A percentile compares a stretch with the other conserved stretches of the same genome.
Conservation (phyloP, 1,140 invertebrate genomes). For the Metaphire vulgaris region DNA sequence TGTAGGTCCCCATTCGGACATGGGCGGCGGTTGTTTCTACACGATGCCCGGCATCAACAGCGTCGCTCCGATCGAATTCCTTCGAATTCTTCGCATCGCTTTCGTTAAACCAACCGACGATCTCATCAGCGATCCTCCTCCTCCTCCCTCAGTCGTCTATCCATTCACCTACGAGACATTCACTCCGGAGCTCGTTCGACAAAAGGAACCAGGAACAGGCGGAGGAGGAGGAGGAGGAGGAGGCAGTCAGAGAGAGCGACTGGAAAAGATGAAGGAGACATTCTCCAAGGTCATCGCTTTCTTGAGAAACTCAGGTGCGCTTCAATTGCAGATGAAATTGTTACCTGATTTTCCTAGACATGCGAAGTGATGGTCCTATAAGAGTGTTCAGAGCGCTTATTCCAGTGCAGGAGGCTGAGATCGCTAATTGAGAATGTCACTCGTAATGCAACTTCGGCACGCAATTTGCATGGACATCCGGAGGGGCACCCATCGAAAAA, state of each 20-base stretch:
- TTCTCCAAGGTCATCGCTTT: slow-evolving; percentile 21
- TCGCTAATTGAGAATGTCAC: too few relatives aligned
- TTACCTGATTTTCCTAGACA: too few relatives aligned
- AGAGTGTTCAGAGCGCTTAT: too few relatives aligned
- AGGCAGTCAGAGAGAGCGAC: slow-evolving; percentile 10
- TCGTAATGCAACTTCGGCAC: too few relatives aligned
- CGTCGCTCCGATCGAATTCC: slow-evolving; percentile 21
- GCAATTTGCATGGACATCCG: too few relatives aligned
- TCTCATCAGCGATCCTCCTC: neutral
- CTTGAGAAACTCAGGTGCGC: slow-evolving; percentile 23
- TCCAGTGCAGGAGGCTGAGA: too few relatives aligned
- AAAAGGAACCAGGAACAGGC: slow-evolving; percentile 1
- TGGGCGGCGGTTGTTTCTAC: slow-evolving; percentile 20
- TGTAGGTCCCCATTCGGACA: slow-evolving; percentile 25
- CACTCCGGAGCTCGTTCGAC: slow-evolving; percentile 26
- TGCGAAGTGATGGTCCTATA: too few relatives aligned
- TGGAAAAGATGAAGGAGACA: slow-evolving; percentile 29
- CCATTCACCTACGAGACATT: slow-evolving; percentile 28
- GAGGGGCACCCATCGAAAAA: too few relatives aligned
- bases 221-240: too few relatives aligned
- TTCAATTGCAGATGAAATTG: neutral
- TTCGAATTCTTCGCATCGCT: slow-evolving; percentile 25
- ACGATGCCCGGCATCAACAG: slow-evolving; percentile 25
- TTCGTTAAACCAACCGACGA: neutral
- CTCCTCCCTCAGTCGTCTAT: slow-evolving; percentile 5